Conservation (phyloP, 2,113 vertebrate species). For the Heterotilapia buettikoferi region DNA sequence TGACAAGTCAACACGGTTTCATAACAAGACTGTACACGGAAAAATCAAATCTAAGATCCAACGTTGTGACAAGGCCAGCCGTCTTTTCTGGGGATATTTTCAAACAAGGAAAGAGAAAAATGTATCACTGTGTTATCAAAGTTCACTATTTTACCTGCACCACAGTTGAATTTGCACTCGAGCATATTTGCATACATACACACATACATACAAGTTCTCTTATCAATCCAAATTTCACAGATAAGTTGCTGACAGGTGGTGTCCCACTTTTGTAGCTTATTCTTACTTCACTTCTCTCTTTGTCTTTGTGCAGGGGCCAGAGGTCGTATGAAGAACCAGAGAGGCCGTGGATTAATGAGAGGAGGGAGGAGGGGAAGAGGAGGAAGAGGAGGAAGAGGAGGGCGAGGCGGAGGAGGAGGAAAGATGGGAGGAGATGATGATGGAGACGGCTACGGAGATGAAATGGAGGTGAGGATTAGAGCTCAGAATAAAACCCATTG, state of each 20-base stretch:
- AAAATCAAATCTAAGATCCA: background rate
- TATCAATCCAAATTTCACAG: background rate
- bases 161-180: background rate
- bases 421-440: constrained; percentile 78
- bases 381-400: constrained; percentile 64
- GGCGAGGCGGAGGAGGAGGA: constrained; percentile 27
- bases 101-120: background rate
- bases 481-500: background rate
- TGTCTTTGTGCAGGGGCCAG: constrained; percentile 68
- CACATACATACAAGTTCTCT: background rate
- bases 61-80: background rate
- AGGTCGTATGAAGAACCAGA: constrained; percentile 78
- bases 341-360: constrained; percentile 78
- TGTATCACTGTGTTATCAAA: background rate
- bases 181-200: background rate
- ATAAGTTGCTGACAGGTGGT: background rate
- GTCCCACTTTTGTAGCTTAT: background rate
- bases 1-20: background rate
- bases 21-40: background rate
- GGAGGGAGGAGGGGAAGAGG: constrained; percentile 80
- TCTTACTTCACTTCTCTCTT: background rate
- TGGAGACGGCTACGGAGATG: constrained; percentile 74
- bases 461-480: constrained; percentile 62
- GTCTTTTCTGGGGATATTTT: background rate
- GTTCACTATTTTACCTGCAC: background rate